Base-by-base conservation (phyloP, 1,140 invertebrate genomes). In the Mactra quadrangularis region DNA sequence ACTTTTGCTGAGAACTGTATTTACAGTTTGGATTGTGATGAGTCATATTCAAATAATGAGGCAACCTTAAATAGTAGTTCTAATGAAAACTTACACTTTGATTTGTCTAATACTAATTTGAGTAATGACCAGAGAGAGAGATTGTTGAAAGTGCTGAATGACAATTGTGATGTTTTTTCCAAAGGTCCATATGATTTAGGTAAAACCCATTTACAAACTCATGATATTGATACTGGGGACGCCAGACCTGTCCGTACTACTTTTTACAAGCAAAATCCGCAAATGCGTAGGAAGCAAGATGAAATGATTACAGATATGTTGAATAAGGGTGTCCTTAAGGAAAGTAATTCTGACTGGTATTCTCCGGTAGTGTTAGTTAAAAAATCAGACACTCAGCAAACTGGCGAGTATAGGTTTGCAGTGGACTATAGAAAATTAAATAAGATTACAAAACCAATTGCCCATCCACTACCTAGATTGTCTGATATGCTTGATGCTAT, bases 321-420 rank as follows among this genome's bases (percentile, higher is more conserved):
- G 47, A 35, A 52, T 68, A 41, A n/a, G n/a, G n/a, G n/a, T n/a
- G n/a, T n/a, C n/a, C n/a, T n/a, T n/a, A n/a, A n/a, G n/a, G n/a
- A n/a, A n/a, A n/a, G n/a, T n/a, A n/a, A n/a, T n/a, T n/a, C n/a
- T n/a, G n/a, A n/a, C n/a, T n/a, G n/a, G 50, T 15, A 71, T 19
- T 53, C 41, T 22, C 85, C 84, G 29, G 85, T 87, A 13, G 84
- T 85, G 0, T 35, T 83, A 15, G 79, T 79, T 1, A 84, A 79
- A 50, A 87, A 84, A 33, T 33, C 59, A 35, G 59, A 62, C 22
- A 38, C 31, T 62, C 11, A 19, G 1, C 29, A 52, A 1, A 52
- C 78, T 71, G 85, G 76, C 7, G 33, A 72, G 57, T 85, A 64
- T 25, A 53, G 70, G 13, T 79, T 83, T 57, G 60, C 57, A 72